Evolutionary conservation across 1,140 invertebrate species (phyloP).

Genomic region (Cylas formicarius): DNA sequence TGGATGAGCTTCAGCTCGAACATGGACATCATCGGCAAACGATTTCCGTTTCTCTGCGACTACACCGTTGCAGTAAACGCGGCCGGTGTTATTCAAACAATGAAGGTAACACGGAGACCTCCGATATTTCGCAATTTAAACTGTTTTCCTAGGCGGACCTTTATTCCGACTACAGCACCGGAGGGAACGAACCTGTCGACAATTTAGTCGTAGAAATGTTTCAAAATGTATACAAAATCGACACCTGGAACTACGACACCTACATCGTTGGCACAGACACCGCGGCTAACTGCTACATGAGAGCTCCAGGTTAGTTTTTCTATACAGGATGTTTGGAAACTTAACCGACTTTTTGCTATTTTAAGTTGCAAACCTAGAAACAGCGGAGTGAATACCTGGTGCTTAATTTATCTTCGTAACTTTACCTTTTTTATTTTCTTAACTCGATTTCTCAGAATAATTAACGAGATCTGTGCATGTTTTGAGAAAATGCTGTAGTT

Average conservation of each 20-base stretch:
- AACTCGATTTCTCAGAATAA: no score
- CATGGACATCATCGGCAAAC: slow-evolving; percentile 56
- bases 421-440: no score
- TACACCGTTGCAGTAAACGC: slow-evolving; percentile 64
- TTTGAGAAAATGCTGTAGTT: no score
- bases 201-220: slow-evolving; percentile 6
- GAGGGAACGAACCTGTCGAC: slow-evolving; percentile 20
- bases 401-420: no score
- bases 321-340: no score
- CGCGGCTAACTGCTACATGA: slow-evolving; percentile 14
- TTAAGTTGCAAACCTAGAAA: no score
- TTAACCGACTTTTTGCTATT: no score
- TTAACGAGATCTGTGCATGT: no score
- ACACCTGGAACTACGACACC: slow-evolving; percentile 16
- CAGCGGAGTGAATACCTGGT: no score
- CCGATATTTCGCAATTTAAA: slow-evolving; percentile 18
- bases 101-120: slow-evolving; percentile 40
- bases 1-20: slow-evolving; percentile 56
- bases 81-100: slow-evolving; percentile 58
- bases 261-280: slow-evolving; percentile 21
- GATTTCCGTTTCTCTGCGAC: slow-evolving; percentile 44
- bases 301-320: slow-evolving; percentile 24
- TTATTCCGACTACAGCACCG: slow-evolving; percentile 19
- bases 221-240: slow-evolving; percentile 16
- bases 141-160: slow-evolving; percentile 9